These are phyloP conservation scores for Tipula confusa DNA, from an alignment of 2,888 invertebrate species.

Conservation along the genomic window DNA sequence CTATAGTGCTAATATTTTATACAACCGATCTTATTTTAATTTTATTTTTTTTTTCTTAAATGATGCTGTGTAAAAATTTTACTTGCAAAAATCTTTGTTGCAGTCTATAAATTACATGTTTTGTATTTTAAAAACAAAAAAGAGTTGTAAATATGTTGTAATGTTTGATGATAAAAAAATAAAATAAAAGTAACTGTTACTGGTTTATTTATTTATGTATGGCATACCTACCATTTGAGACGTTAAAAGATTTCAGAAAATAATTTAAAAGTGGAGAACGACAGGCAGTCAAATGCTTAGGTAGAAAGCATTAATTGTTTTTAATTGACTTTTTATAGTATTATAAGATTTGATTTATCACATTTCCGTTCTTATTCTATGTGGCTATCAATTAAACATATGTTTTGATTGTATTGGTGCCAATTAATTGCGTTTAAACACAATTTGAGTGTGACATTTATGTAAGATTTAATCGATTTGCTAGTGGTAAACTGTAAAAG, in stretches of 20 bases:
- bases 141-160: background rate
- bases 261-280: background rate
- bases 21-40: background rate
- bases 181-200: background rate
- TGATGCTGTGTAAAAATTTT: background rate
- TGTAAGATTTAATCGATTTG: no score
- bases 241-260: background rate
- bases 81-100: background rate
- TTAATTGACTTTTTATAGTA: background rate
- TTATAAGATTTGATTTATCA: background rate
- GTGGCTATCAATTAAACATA: background rate
- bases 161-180: background rate
- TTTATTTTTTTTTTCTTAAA: background rate
- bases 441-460: no score
- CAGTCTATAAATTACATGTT: background rate
- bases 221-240: background rate
- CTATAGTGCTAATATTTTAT: background rate
- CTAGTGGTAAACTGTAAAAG: no score
- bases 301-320: conserved; percentile 25
- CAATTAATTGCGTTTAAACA: background rate
- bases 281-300: conserved; percentile 3
- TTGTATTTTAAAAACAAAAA: background rate
- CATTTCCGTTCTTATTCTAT: background rate
- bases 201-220: background rate
- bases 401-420: background rate